A percentile compares a stretch with the other conserved stretches of the same genome.
Conservation (phyloP, 2,113 vertebrate species). For the Electrona antarctica region DNA sequence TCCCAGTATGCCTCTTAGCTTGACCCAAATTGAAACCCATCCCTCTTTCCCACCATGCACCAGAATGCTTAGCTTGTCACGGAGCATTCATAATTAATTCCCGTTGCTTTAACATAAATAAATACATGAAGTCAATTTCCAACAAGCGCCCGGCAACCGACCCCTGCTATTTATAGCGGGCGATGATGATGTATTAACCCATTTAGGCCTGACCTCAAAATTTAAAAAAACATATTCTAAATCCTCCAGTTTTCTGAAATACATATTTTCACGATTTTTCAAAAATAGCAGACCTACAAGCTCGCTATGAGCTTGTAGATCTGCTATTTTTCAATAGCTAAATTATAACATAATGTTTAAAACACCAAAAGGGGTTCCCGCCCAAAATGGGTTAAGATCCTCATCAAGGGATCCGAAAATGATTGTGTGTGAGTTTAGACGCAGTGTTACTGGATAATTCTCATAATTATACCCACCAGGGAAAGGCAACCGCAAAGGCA, state of each 20-base stretch:
- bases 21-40: slow-evolving; percentile 69
- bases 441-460: slow-evolving; percentile 39
- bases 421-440: slow-evolving; percentile 47
- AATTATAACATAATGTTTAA: too few species aligned
- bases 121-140: slow-evolving; percentile 74
- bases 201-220: too few species aligned
- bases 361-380: too few species aligned
- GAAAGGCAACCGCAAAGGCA: slow-evolving; percentile 57
- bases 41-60: slow-evolving; percentile 47
- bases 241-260: too few species aligned
- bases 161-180: slow-evolving; percentile 72
- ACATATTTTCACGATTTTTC: too few species aligned
- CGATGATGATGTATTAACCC: slow-evolving; percentile 71
- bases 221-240: too few species aligned
- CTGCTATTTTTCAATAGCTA: too few species aligned
- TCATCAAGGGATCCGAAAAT: slow-evolving; percentile 68
- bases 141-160: slow-evolving; percentile 65
- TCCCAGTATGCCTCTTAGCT: slow-evolving; percentile 57
- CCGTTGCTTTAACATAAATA: slow-evolving; percentile 77
- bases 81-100: slow-evolving; percentile 73
- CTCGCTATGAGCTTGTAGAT: too few species aligned
- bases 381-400: too few species aligned
- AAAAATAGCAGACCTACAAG: too few species aligned
- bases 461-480: slow-evolving; percentile 67
- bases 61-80: slow-evolving; percentile 67